Evolutionary conservation across 2,888 invertebrate genomes (phyloP), one percentile per base, ranked within the genome.

Genomic region (Clunio marinus): DNA sequence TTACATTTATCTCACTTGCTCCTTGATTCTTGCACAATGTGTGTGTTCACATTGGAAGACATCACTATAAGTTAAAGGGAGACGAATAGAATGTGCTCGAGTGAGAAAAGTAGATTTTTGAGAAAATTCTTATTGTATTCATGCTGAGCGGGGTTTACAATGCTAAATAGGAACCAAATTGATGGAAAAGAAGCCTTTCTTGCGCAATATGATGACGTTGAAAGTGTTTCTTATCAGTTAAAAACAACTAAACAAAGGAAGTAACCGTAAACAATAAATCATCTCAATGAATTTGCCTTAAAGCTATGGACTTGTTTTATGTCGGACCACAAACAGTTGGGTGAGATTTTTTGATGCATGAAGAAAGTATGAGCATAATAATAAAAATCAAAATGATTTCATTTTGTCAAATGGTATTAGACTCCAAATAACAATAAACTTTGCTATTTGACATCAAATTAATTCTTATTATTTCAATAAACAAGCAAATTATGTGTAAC

Each of bases 1-100:
- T 55, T 55, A 67, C 55, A 67, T 67, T 67, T 67, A 67, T 67
- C 57, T 67, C 66, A 24, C 55, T 67, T 55, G 46, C 55, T 17
- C 66, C 60, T 37, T 58, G 32, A 58, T 28, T 37, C 60, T 32
- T 37, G 17, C 35, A 37, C 28, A 27, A 65, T 17, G 22, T 2
- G 5, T 22, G 51, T 22, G 51, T 17, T 51, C 51, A 51, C 13
- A 17, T 51, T 25, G 32, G 24, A 41, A 25, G 7, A 13, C 7
- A 15, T 28, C n/a, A 15, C 8, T 17, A 10, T 24, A 17, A 2
- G 59, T 28, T 13, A n/a, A 32, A 62, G 41, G 7, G 41, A 37
- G 37, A 62, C 13, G 35, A 20, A 17, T 20, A 20, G 27, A 20
- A 32, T 32, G 8, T 17, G 22, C 10, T 20, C 17, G 63, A 65